These are phyloP conservation scores for Epistrophe grossulariae DNA, from an alignment of 2,888 invertebrate species.

Conservation along the genomic window DNA sequence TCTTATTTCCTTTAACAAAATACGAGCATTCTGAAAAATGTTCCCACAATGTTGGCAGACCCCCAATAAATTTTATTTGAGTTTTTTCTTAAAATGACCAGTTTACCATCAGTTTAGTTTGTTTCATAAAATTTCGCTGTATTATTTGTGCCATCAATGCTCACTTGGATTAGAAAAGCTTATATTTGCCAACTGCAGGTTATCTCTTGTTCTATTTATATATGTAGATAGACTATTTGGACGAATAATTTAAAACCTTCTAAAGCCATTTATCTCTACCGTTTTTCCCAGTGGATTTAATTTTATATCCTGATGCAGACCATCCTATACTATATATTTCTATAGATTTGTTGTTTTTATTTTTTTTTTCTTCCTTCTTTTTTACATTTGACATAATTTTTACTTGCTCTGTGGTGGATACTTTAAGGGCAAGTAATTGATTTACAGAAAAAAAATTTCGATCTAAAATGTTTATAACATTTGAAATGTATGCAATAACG, in stretches of 20 bases:
- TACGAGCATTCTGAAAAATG: too few species aligned
- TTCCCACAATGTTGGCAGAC: too few species aligned
- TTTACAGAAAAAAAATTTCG: too few species aligned
- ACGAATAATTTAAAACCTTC: constrained; percentile 34
- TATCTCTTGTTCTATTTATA: constrained; percentile 27
- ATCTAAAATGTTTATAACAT: too few species aligned
- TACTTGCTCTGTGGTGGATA: neutral
- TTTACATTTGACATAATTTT: constrained; percentile 7
- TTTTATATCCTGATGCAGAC: constrained; percentile 12
- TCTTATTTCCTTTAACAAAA: too few species aligned
- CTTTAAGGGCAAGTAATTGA: neutral
- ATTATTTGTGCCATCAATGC: neutral
- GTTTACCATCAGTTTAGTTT: neutral
- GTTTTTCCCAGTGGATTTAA: constrained; percentile 30
- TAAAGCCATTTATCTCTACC: constrained; percentile 35
- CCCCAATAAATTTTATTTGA: too few species aligned
- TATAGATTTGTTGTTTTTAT: neutral
- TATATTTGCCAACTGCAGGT: constrained; percentile 27
- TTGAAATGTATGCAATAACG: too few species aligned
- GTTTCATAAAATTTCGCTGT: neutral
- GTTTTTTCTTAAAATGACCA: neutral
- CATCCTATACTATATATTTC: constrained; percentile 1
- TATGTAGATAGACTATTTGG: neutral
- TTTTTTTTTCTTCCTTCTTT: constrained; percentile 28
- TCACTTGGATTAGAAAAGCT: neutral